A percentile compares a stretch with the other conserved stretches of the same genome.
These are phyloP conservation scores for Mnemiopsis leidyi DNA, from an alignment of 37 sponge, comb jelly and placozoan species.

Conservation along the genomic window DNA sequence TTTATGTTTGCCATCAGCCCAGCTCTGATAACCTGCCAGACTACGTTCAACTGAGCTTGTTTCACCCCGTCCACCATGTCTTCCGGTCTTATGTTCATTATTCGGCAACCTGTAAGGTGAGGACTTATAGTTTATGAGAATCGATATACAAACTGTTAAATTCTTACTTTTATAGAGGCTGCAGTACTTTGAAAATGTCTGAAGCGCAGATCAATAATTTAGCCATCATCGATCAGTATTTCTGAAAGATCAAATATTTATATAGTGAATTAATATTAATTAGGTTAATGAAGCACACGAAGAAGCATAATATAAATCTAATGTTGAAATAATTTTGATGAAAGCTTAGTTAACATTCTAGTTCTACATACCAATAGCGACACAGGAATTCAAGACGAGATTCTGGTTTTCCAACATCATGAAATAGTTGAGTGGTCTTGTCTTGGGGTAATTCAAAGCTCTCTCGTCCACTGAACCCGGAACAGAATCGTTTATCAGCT, in stretches of 20 bases:
- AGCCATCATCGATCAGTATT: no score
- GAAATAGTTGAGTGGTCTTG: constrained; percentile 58
- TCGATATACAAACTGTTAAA: no score
- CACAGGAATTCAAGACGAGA: constrained; percentile 34
- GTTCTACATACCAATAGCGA: constrained; percentile 37
- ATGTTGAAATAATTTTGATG: no score
- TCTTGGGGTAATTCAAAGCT: constrained; percentile 58
- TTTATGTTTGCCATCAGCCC: constrained; percentile 29
- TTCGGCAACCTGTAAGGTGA: constrained; percentile 22
- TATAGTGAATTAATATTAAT: no score
- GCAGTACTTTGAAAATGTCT: no score
- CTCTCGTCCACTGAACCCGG: constrained; percentile 60
- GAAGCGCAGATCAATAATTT: no score
- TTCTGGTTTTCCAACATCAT: constrained; percentile 67
- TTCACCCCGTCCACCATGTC: constrained; percentile 31
- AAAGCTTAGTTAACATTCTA: no score
- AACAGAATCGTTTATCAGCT: constrained; percentile 49
- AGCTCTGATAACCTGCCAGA: constrained; percentile 62
- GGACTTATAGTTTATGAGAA: no score
- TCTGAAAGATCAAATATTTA: no score
- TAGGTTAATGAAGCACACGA: no score
- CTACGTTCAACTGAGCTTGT: not conserved
- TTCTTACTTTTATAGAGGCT: no score
- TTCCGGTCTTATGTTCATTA: constrained; percentile 39
- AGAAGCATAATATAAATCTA: no score